Base-by-base conservation (phyloP, 2,888 invertebrate genomes). In the Lucinisca nassula region DNA sequence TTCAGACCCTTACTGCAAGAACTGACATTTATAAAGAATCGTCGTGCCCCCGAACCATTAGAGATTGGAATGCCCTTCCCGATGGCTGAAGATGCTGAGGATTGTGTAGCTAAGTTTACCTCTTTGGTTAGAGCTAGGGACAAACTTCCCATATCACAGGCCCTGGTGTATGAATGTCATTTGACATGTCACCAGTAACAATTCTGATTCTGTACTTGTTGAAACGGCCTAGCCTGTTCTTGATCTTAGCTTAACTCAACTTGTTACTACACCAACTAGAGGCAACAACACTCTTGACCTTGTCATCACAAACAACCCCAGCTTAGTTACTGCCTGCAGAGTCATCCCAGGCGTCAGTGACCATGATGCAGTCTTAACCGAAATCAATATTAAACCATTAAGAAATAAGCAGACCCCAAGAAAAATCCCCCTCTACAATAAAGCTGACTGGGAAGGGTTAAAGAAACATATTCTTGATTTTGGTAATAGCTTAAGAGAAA, bases 291-390 rank as follows among this genome's bases (percentile, higher is more conserved):
- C 49, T 45, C 49, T 74, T 30, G 74, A 74, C 74, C 40, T 74
- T 74, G 74, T 74, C 35, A 74, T 45, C 27, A 74, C 74, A 74
- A 74, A 74, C 30, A 74, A 74, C 74, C 45, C 74, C 1, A 74
- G 24, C 45, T 30, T 40, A 49, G 45, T 74, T 49, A 45, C 74
- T 30, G 49, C 74, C 40, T 74, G 45, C 40, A 74, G 45, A 45
- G 45, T 45, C 12, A n/a, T 38, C 37, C 73, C 38, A 73, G 73
- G 73, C 37, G 40, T 73, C 40, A 73, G 73, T 73, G 73, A 73
- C 40, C 73, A 73, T 40, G 73, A 73, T 37, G 37, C 38, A 8
- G 38, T 37, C 21, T 14, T 38, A 24, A 27, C 75, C 1, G 49
- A 49, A n/a, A 14, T 55, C 10, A 49, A 74, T n/a, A 38, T 74